Conservation (phyloP, 2,797 vertebrate species). For the Valencia hispanica region DNA sequence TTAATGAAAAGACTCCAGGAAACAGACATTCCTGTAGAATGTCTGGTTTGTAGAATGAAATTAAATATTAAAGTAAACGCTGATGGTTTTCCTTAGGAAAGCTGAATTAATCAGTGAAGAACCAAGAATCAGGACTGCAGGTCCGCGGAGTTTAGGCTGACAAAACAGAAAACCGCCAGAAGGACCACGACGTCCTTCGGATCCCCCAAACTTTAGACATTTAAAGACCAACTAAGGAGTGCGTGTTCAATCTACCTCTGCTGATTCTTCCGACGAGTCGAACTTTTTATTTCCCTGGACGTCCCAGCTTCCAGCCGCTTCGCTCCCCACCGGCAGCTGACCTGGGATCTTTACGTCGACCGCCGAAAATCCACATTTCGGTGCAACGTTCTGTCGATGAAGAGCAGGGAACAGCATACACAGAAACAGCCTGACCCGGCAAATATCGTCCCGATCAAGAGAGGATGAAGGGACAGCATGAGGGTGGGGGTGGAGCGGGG, state of each 20-base stretch:
- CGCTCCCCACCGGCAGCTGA: slow-evolving; percentile 12
- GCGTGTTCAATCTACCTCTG: slow-evolving; percentile 41
- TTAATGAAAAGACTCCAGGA: background rate
- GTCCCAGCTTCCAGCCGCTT: slow-evolving; percentile 37
- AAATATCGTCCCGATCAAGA: background rate
- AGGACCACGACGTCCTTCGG: background rate
- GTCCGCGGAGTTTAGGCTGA: background rate
- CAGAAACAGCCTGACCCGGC: background rate
- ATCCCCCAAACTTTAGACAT: background rate
- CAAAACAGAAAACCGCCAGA: background rate
- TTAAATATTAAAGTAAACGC: no score
- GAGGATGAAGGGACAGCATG: background rate
- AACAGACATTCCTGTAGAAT: background rate
- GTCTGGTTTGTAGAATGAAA: background rate
- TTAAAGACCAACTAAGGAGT: background rate
- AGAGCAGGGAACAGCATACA: background rate
- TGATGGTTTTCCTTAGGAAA: background rate
- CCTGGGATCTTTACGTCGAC: slow-evolving; percentile 16
- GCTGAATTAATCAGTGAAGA: background rate
- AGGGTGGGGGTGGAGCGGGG: background rate
- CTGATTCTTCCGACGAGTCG: slow-evolving; percentile 22
- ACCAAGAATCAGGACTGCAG: background rate
- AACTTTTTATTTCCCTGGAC: slow-evolving; percentile 50
- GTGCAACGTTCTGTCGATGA: background rate
- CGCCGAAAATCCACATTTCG: slow-evolving; percentile 43